Base-by-base conservation (phyloP, 2,797 vertebrate genomes). In the Arrhamphus sclerolepis region DNA sequence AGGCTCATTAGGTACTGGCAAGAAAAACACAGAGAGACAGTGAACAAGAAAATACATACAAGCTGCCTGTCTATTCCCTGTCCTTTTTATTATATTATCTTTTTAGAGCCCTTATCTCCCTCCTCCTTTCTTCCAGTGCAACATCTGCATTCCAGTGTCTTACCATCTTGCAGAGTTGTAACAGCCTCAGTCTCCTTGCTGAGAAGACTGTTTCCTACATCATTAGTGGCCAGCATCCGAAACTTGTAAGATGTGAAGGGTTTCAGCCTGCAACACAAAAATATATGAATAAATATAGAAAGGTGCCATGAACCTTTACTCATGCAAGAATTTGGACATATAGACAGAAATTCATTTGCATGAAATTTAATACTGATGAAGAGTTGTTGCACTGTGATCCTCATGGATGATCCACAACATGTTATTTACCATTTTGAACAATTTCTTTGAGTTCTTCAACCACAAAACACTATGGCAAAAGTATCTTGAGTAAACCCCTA, bases 181-280 rank as follows among this genome's bases (percentile, higher is more conserved):
- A 87, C 83, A 0, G 94, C 84, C 24, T 96, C 95, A 0, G 95
- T 95, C 90, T 96, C 95, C 0, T 62, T 61, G 10, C 95, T 95
- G 76, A 93, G 92, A 83, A 93, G 72, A 0, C 96, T 97, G 87
- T 96, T 94, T 62, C 96, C 96, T 0, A 97, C 83, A 38, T 97
- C 96, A 0, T 97, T 97, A 80, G 95, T 96, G 17, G 96, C 93
- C 76, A 94, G 89, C 89, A 97, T 93, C 22, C 94, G 92, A 57
- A 97, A 91, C 55, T 94, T 95, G 81, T 96, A 96, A 0, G 95
- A 96, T 1, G 95, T 96, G 77, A 96, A 97, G 0, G 96, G 95
- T 71, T 92, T 95, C 79, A 97, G 75, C 70, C 96, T 97, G 75
- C 0, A 71, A 11, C 74, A 26, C 63, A 24, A 72, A 7, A 59